These are phyloP conservation scores for Acanthoscelides obtectus DNA, from an alignment of 2,888 invertebrate species.

Conservation along the genomic window DNA sequence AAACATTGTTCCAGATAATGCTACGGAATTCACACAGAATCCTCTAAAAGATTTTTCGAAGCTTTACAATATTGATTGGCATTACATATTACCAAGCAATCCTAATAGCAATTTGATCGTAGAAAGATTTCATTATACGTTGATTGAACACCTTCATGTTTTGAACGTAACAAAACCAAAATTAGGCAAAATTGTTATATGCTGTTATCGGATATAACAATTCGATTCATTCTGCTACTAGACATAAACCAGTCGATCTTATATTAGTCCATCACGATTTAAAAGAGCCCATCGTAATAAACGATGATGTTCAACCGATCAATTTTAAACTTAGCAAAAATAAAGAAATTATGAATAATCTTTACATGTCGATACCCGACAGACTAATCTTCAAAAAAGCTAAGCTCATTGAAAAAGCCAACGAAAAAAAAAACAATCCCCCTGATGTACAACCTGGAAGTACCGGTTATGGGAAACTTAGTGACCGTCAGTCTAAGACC, in stretches of 20 bases:
- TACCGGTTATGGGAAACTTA: background rate
- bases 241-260: conserved; percentile 7
- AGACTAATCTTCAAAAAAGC: conserved; percentile 2
- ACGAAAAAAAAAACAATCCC: conserved; percentile 12
- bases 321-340: conserved; percentile 1
- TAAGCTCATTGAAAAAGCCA: conserved; percentile 7
- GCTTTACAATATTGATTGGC: conserved; percentile 14
- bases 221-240: conserved; percentile 11
- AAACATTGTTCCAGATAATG: conserved; percentile 12
- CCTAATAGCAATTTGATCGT: conserved; percentile 14
- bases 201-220: conserved; percentile 13
- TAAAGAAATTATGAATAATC: background rate
- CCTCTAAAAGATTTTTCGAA: conserved; percentile 10
- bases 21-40: conserved; percentile 7
- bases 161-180: background rate
- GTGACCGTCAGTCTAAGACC: background rate
- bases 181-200: conserved; percentile 6
- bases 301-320: conserved; percentile 7
- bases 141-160: conserved; percentile 9
- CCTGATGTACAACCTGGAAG: conserved; percentile 6
- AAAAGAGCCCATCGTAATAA: conserved; percentile 9
- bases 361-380: too few species aligned
- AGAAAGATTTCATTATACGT: conserved; percentile 12
- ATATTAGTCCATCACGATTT: conserved; percentile 8
- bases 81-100: conserved; percentile 11